phyloP scores from a whole-genome alignment of 2,113 vertebrate genomes.

The Oreocharis arfaki region DNA sequence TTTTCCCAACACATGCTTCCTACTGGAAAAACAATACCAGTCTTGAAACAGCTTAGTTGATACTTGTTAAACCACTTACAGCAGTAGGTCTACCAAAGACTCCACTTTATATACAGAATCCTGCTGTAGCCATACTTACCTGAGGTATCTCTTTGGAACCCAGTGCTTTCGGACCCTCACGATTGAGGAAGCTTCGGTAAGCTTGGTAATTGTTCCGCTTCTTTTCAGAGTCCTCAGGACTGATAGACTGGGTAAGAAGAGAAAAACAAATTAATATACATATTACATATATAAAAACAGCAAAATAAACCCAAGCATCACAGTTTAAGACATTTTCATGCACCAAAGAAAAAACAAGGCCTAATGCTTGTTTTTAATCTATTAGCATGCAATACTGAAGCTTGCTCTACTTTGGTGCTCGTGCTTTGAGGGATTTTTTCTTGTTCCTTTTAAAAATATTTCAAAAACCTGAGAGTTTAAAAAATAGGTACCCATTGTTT shows the following conservation, averaged over 20 bases:
- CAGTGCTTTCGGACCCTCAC: constrained; percentile 93
- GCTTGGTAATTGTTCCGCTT: constrained; percentile 84
- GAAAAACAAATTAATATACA: not conserved
- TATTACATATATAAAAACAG: not conserved
- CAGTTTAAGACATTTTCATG: not conserved
- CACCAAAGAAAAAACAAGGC: not conserved
- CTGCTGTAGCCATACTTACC: constrained; percentile 58
- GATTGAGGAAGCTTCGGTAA: constrained; percentile 90
- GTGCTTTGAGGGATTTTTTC: not conserved
- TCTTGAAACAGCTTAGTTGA: not conserved
- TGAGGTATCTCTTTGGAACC: constrained; percentile 94
- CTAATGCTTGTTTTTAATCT: not conserved
- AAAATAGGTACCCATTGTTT: not conserved
- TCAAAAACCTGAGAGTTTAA: not conserved
- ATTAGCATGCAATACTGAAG: not conserved
- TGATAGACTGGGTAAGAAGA: constrained; percentile 66
- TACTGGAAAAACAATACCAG: not conserved
- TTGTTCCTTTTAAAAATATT: not conserved
- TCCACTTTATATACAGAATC: rapidly evolving
- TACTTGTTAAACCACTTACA: not conserved
- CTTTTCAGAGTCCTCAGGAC: constrained; percentile 91
- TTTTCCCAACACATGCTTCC: not conserved
- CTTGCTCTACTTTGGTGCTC: not conserved
- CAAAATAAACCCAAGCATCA: not conserved
- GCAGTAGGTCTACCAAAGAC: not conserved